Evolutionary conservation across 2,797 vertebrate species (phyloP).

Genomic region (Halcyon leucocephala): DNA sequence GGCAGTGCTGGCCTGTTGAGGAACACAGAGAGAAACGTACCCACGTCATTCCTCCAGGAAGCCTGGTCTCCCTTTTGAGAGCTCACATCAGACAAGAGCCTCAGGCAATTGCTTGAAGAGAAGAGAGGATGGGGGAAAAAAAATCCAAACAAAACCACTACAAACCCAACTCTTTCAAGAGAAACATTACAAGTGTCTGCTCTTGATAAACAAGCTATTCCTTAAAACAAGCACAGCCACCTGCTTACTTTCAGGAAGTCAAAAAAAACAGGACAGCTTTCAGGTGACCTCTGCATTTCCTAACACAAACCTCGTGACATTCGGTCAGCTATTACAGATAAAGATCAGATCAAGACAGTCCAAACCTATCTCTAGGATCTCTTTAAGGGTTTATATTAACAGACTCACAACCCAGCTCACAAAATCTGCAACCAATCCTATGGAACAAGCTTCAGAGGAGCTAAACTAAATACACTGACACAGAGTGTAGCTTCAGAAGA

Average conservation of each 20-base stretch:
- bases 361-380: conserved; percentile 14
- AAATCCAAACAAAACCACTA: background rate
- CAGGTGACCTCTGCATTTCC: background rate
- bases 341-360: conserved; percentile 23
- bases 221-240: background rate
- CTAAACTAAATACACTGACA: conserved; percentile 12
- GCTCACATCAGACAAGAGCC: background rate
- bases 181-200: background rate
- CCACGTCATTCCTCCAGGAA: background rate
- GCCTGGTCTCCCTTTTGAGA: background rate
- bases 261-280: background rate
- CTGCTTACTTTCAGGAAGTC: background rate
- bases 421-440: conserved; percentile 15
- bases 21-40: background rate
- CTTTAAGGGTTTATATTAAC: conserved; percentile 62
- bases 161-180: background rate
- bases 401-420: conserved; percentile 13
- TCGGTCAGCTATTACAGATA: background rate
- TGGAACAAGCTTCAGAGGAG: background rate
- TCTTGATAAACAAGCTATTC: background rate
- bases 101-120: background rate
- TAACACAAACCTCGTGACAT: background rate
- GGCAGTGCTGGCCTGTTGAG: background rate
- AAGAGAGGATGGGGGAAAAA: background rate
- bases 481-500: conserved; percentile 1